Evolutionary conservation across 2,113 vertebrate species (phyloP).

Genomic region (Malurus cyaneus): DNA sequence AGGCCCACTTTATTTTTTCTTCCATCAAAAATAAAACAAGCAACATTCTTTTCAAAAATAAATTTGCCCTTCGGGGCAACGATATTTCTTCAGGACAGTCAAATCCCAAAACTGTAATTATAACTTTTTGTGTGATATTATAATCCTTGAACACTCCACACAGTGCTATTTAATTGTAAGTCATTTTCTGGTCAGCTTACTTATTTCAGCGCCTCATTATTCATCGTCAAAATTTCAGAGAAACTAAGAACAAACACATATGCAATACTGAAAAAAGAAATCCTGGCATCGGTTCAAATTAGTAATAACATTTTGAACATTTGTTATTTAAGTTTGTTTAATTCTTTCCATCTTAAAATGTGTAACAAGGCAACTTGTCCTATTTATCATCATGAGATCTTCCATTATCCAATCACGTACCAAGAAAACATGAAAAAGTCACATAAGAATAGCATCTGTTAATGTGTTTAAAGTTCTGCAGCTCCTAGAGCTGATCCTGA

Average conservation of each 20-base stretch:
- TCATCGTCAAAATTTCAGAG: conserved; percentile 69
- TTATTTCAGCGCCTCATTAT: conserved; percentile 56
- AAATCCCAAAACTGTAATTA: not conserved
- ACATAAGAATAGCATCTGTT: conserved; percentile 28
- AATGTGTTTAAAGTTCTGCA: not conserved
- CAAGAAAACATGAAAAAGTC: conserved; percentile 60
- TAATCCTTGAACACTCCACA: not conserved
- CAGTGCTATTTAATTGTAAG: not conserved
- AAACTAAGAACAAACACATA: conserved; percentile 69
- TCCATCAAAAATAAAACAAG: not conserved
- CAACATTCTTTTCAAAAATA: not conserved
- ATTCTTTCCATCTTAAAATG: conserved; percentile 62
- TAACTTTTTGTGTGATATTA: not conserved
- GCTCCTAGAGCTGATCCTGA: not conserved
- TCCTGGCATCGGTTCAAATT: conserved; percentile 65
- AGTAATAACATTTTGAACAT: conserved; percentile 73
- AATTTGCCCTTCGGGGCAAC: not conserved
- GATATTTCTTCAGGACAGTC: not conserved
- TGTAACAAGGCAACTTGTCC: conserved; percentile 57
- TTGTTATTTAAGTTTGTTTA: conserved; percentile 76
- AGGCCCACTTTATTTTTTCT: not conserved
- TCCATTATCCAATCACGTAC: conserved; percentile 23
- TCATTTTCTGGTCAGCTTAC: conserved; percentile 62
- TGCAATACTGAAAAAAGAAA: conserved; percentile 48
- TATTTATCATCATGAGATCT: conserved; percentile 49